Percentiles rank a stretch among this genome's conserved stretches.
phyloP scores from a whole-genome alignment of 2,888 invertebrate genomes.

The Lingula anatina region DNA sequence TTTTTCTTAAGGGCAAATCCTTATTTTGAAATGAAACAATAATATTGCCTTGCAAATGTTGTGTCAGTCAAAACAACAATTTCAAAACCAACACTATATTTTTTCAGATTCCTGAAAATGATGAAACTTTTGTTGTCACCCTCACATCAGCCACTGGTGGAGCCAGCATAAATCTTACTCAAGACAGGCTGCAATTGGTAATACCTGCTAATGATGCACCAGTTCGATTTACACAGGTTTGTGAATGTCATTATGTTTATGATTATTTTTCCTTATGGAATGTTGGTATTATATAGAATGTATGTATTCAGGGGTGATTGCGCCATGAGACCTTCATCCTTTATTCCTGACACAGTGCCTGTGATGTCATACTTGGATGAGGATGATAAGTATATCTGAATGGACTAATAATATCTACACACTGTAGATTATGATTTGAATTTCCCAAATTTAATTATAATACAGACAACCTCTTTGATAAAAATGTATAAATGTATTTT shows the following conservation, averaged over 20 bases:
- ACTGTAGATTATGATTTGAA: too few species aligned
- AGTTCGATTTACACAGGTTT: conserved; percentile 38
- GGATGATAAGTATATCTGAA: too few species aligned
- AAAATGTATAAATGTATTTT: too few species aligned
- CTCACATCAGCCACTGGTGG: conserved; percentile 23
- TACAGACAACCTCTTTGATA: too few species aligned
- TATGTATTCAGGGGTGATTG: too few species aligned
- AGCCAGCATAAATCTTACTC: conserved; percentile 19
- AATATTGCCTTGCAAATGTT: not conserved
- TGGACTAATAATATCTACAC: too few species aligned
- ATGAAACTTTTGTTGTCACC: conserved; percentile 31
- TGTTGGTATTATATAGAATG: too few species aligned
- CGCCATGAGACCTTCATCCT: too few species aligned
- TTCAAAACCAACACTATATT: not conserved
- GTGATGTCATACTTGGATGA: too few species aligned
- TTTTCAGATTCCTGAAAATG: conserved; percentile 38
- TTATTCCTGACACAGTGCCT: too few species aligned
- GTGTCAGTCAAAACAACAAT: not conserved
- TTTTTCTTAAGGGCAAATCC: not conserved
- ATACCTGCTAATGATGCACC: conserved; percentile 46
- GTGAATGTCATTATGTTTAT: conserved; percentile 1
- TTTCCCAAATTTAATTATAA: not conserved
- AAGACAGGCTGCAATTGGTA: conserved; percentile 19
- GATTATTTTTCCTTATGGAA: not conserved
- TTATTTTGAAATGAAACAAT: not conserved